phyloP scores from a whole-genome alignment of 2,113 vertebrate species.

The Corythoichthys intestinalis region DNA sequence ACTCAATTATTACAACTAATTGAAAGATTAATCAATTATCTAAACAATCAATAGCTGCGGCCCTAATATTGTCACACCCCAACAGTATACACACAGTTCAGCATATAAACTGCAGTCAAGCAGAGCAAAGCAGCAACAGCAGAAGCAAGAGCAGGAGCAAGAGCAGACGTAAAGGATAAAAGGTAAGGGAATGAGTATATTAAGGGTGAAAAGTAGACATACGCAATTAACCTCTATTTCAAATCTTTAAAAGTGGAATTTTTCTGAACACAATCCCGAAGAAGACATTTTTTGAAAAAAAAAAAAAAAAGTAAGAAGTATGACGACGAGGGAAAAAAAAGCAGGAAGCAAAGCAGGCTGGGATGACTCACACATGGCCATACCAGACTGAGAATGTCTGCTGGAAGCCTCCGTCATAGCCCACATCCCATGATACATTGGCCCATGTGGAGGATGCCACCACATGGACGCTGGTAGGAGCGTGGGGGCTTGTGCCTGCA shows the following conservation, averaged over 20 bases:
- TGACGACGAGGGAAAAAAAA: constrained; percentile 62
- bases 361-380: constrained; percentile 99
- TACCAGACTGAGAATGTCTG: constrained; percentile 99
- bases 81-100: background rate
- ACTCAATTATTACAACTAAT: too few species aligned
- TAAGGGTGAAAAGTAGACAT: constrained; percentile 39
- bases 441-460: constrained; percentile 88
- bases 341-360: constrained; percentile 98
- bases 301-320: too few species aligned
- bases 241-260: constrained; percentile 27
- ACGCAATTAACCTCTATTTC: background rate
- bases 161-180: background rate
- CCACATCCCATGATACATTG: constrained; percentile 92
- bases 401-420: constrained; percentile 95
- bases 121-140: constrained; percentile 34
- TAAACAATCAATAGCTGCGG: too few species aligned
- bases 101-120: constrained; percentile 13
- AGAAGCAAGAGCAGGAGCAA: constrained; percentile 24
- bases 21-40: too few species aligned
- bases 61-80: too few species aligned
- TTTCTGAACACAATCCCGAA: constrained; percentile 60
- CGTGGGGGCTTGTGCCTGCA: constrained; percentile 95
- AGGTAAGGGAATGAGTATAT: constrained; percentile 48
- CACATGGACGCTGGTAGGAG: constrained; percentile 83
- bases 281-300: constrained; percentile 51